phyloP scores from a whole-genome alignment of 2,113 vertebrate species.

The Platysternon megacephalum region DNA sequence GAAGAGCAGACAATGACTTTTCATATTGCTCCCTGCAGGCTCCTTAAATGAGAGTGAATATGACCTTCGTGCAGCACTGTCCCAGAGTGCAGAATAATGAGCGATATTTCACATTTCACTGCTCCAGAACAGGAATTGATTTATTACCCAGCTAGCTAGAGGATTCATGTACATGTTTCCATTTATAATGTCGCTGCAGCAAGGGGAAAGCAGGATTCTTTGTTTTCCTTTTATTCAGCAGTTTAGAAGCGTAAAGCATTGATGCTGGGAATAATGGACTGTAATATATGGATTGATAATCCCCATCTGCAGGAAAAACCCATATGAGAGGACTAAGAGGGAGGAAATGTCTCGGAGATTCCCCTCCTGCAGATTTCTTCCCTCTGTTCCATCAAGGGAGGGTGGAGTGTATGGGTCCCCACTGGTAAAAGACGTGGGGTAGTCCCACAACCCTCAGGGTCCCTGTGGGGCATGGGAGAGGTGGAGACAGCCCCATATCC shows the following conservation, averaged over 20 bases:
- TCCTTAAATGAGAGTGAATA: conserved; percentile 61
- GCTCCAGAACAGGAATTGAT: conserved; percentile 65
- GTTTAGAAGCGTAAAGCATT: conserved; percentile 16
- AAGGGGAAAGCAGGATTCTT: background rate
- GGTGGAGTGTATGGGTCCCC: background rate
- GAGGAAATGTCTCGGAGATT: background rate
- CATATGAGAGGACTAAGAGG: background rate
- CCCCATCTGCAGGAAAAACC: background rate
- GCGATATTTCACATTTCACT: conserved; percentile 60
- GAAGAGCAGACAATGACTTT: conserved; percentile 72
- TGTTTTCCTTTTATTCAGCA: conserved; percentile 50
- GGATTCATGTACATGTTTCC: conserved; percentile 50
- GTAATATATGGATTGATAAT: background rate
- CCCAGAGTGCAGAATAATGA: conserved; percentile 68
- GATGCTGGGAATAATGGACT: conserved; percentile 11
- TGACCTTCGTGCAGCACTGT: conserved; percentile 73
- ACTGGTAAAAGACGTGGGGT: background rate
- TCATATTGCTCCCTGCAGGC: conserved; percentile 75
- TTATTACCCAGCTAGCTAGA: conserved; percentile 26
- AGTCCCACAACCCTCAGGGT: background rate
- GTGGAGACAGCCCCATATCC: background rate
- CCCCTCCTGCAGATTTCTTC: background rate
- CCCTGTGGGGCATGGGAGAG: background rate
- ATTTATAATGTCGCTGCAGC: conserved; percentile 63
- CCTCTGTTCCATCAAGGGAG: background rate